phyloP scores from a whole-genome alignment of 2,888 invertebrate genomes.

The Spisula solida region DNA sequence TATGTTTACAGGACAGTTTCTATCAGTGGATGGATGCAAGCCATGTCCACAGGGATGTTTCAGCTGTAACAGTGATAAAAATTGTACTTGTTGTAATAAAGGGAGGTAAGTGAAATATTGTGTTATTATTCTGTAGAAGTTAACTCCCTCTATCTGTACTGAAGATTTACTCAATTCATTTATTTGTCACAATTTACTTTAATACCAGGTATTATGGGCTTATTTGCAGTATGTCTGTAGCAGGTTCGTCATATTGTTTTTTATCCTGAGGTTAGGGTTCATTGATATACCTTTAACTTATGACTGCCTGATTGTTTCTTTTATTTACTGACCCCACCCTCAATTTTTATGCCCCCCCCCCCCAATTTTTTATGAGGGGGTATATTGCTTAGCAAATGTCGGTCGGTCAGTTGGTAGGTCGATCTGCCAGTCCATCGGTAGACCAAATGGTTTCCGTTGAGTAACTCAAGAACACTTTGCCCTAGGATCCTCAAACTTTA shows the following conservation, averaged over 20 bases:
- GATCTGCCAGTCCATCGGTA: too few relatives aligned
- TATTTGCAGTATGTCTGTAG: neutral
- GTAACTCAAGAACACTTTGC: too few relatives aligned
- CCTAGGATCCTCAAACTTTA: too few relatives aligned
- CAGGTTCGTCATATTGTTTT: neutral
- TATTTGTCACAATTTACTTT: neutral
- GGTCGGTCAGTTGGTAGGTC: too few relatives aligned
- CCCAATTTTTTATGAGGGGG: too few relatives aligned
- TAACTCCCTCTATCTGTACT: neutral
- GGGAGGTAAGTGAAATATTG: slow-evolving; percentile 61
- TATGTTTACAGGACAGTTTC: slow-evolving; percentile 60
- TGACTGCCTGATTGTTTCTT: too few relatives aligned
- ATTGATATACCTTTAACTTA: too few relatives aligned
- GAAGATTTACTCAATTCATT: neutral
- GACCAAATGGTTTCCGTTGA: too few relatives aligned
- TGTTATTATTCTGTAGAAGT: neutral
- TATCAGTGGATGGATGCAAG: slow-evolving; percentile 50
- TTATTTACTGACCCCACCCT: too few relatives aligned
- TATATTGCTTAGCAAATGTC: too few relatives aligned
- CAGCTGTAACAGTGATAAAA: slow-evolving; percentile 61
- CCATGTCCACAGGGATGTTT: slow-evolving; percentile 67
- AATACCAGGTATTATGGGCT: neutral
- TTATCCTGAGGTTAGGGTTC: neutral
- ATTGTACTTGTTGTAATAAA: slow-evolving; percentile 70
- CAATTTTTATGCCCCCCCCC: too few relatives aligned